Conservation (phyloP, 2,113 vertebrate species). For the Blennius ocellaris region DNA sequence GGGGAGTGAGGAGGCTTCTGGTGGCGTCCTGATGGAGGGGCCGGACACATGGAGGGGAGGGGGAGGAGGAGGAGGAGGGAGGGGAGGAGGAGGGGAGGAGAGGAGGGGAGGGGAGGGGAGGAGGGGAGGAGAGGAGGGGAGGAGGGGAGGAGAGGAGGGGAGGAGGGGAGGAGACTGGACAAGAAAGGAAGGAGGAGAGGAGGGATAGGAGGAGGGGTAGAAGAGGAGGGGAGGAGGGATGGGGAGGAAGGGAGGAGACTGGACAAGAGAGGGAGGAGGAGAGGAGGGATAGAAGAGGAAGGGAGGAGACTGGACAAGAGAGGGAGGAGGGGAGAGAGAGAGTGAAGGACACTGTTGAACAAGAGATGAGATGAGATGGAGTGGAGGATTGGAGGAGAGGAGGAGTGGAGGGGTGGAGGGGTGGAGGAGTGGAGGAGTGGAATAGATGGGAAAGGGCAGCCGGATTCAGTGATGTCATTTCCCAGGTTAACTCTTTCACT, state of each 20-base stretch:
- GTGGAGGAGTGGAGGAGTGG: conserved; percentile 3
- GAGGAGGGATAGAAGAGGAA: conserved; percentile 9
- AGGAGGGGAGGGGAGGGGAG: conserved; percentile 39
- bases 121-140: conserved; percentile 24
- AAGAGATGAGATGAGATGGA: conserved; percentile 13
- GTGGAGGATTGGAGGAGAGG: conserved; percentile 8
- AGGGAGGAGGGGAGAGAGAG: conserved; percentile 1
- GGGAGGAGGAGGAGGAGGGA: conserved; percentile 58
- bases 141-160: background rate
- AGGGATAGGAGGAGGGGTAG: conserved; percentile 50
- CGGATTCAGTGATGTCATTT: conserved; percentile 66
- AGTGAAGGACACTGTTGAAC: conserved; percentile 3
- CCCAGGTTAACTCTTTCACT: conserved; percentile 74
- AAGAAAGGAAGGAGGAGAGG: conserved; percentile 19
- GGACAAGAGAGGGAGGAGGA: background rate
- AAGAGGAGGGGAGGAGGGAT: conserved; percentile 42
- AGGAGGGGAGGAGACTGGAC: conserved; percentile 6
- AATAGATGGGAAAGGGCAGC: conserved; percentile 36
- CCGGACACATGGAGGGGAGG: conserved; percentile 36
- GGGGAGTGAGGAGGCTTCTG: conserved; percentile 59
- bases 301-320: background rate
- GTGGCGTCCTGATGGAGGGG: conserved; percentile 76
- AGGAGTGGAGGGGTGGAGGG: conserved; percentile 5
- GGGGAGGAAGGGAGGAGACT: conserved; percentile 27
- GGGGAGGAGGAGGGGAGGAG: conserved; percentile 50